Percentiles rank a stretch among this genome's conserved stretches.
phyloP scores from a whole-genome alignment of 2,113 vertebrate species.

The Dendrocopos noguchii region DNA sequence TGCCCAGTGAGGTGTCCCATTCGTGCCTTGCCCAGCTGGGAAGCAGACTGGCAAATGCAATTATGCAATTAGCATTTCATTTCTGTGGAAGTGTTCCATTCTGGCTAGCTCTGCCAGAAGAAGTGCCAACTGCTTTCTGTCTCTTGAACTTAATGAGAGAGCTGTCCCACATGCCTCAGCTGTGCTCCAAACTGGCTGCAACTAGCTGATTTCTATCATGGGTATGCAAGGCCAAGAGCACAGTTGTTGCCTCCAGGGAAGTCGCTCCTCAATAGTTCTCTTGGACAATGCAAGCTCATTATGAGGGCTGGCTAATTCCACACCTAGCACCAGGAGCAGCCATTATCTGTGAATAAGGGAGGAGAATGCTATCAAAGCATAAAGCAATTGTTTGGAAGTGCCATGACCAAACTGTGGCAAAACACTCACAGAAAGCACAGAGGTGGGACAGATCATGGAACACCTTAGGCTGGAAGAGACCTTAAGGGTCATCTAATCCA shows the following conservation, averaged over 20 bases:
- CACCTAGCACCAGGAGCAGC: background rate
- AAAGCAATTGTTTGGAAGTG: background rate
- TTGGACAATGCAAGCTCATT: background rate
- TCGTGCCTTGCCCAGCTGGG: background rate
- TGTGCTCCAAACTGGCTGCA: background rate
- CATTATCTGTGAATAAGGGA: background rate
- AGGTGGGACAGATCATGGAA: background rate
- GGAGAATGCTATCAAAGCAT: background rate
- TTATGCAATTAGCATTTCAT: background rate
- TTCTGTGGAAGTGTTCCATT: background rate
- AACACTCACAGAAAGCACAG: background rate
- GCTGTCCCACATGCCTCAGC: background rate
- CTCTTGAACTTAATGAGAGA: background rate
- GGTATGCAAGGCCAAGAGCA: background rate
- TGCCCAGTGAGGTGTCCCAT: background rate
- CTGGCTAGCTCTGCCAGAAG: background rate
- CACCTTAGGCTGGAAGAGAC: too few species aligned
- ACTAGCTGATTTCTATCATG: background rate
- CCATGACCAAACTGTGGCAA: background rate
- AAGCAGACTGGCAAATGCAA: background rate
- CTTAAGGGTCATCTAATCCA: too few species aligned
- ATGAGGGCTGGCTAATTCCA: background rate
- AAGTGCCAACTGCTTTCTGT: conserved; percentile 6
- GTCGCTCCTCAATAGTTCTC: background rate
- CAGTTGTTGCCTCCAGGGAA: background rate